Evolutionary conservation across 1,140 invertebrate genomes (phyloP), one percentile per base, ranked within the genome.

Genomic region (Nasonia giraulti): DNA sequence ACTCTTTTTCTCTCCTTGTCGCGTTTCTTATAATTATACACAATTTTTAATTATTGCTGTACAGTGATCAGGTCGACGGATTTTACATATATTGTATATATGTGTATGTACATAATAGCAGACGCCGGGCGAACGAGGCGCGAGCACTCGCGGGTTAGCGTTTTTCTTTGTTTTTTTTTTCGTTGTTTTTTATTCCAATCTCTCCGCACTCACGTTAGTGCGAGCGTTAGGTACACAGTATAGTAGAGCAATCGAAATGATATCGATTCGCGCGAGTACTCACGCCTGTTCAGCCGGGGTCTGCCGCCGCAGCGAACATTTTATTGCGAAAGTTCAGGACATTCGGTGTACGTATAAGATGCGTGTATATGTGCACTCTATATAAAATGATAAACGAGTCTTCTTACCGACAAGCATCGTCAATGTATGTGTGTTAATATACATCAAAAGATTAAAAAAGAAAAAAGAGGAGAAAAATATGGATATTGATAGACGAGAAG

Each of bases 391-490:
- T 20, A 81, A 62, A 80, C 50, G 69, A 84, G 78, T 84, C 87
- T 88, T 88, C 87, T 88, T 89, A 86, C 85, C 84, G 87, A 87
- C 87, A 87, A 87, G 88, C 87, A 89, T 90, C 90, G 90, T 92
- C 90, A 88, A 92, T 92, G 92, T 92, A 92, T 91, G 91, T 89
- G 89, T 92, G 92, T 91, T 92, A 92, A 88, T 87, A 90, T 90
- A 37, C 82, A 86, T 79, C 86, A 62, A 74, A 85, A 87, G 55
- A 74, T 74, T 20, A 80, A 82, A 84, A 23, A 44, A 78, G 33
- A 40, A 79, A 55, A 50, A 79, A 75, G 47, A 68, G 20, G 85
- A 73, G 55, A n/a, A 85, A 44, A 75, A 37, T 74, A 62, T 82
- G 37, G 33, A 79, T 66, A 80, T 76, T 69, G 40, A 68, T 77